Evolutionary conservation across 2,797 vertebrate species (phyloP).

Genomic region (Lacerta viridis): DNA sequence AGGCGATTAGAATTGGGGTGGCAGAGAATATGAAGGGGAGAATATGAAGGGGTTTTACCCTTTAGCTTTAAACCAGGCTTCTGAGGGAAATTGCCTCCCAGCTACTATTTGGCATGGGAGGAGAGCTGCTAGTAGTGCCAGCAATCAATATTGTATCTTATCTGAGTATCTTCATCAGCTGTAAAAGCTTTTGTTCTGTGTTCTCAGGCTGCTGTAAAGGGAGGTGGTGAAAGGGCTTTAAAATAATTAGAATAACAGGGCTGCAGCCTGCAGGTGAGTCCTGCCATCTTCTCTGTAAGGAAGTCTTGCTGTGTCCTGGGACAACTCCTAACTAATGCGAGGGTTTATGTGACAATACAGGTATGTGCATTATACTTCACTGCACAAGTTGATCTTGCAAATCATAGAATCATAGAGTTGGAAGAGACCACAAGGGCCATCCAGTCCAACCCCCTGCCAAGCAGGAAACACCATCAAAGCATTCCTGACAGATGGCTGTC

Average conservation of each 20-base stretch:
- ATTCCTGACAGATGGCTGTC: too few relatives aligned
- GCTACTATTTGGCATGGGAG: too few relatives aligned
- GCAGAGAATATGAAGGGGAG: background rate
- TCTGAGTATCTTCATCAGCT: too few relatives aligned
- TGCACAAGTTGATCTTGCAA: background rate
- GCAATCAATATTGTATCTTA: background rate
- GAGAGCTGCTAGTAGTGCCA: background rate
- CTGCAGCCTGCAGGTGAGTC: background rate
- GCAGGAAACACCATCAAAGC: too few relatives aligned
- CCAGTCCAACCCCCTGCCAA: too few relatives aligned
- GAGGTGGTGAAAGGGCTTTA: background rate
- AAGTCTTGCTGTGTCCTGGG: background rate
- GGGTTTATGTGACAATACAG: too few relatives aligned
- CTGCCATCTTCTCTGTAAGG: background rate
- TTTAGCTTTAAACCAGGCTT: too few relatives aligned
- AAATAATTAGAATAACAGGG: too few relatives aligned
- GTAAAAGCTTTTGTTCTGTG: background rate
- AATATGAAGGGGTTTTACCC: background rate
- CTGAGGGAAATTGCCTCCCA: background rate
- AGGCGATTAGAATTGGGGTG: background rate
- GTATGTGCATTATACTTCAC: background rate
- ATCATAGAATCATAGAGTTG: too few relatives aligned
- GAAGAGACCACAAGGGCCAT: too few relatives aligned
- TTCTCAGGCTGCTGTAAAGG: background rate
- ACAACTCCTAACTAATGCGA: background rate